Base-by-base conservation (phyloP, 2,888 invertebrate genomes). In the Trachelus tabidus region DNA sequence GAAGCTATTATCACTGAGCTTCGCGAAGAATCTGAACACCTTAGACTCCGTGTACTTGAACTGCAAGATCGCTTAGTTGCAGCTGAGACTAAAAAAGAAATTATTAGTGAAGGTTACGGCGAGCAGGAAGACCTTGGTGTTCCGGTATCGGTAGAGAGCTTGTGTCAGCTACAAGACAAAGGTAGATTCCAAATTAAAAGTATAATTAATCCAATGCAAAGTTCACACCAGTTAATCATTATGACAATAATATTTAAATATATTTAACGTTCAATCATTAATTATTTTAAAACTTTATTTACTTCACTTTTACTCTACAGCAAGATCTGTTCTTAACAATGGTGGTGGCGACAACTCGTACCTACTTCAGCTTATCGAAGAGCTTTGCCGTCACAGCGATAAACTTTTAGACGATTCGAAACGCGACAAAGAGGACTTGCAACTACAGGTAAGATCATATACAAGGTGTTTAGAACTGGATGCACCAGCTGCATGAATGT, bases 381-480 rank as follows among this genome's bases (percentile, higher is more conserved):
- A 95, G 84, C 91, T 95, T 69, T 94, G 93, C 81, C 91, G 93
- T 77, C 93, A 94, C 87, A 93, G 92, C 83, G 93, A 94, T 85
- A 93, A 93, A 80, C 93, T 95, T 79, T 91, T 94, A 15, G 96
- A 96, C 77, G 93, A 93, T 40, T 93, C 94, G 69, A 94, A 93
- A 83, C 93, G 92, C 75, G 96, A 96, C 84, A 93, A 94, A 34
- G 95, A 95, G 82, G 97, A 97, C 89, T 91, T 96, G 81, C 94
- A 94, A 74, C 94, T 95, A 80, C 96, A 97, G 95, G 96, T 96
- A 89, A 92, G 87, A 78, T 73, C 90, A 11, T 12, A 68, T 30
- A 3, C 68, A 56, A 56, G 9, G 56, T 56, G 56, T 31, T 69
- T 11, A 73, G 33, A 75, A 33, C 40, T 37, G 35, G 40, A 37